Evolutionary conservation across 2,797 vertebrate genomes (phyloP).

Genomic region (Mus minutoides): DNA sequence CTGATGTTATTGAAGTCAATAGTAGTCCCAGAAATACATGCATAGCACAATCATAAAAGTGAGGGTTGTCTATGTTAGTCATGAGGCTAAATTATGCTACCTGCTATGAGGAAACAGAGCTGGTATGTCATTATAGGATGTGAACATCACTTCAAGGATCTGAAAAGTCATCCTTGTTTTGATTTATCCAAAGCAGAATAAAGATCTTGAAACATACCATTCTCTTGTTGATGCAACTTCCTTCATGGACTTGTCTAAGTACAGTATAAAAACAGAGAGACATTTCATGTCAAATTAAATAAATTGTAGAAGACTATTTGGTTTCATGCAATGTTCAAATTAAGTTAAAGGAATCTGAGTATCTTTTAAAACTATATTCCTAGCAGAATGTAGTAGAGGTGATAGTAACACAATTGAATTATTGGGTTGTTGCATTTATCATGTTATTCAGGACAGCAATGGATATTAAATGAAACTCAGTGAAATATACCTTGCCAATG

Average conservation of each 20-base stretch:
- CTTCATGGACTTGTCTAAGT: fast-evolving
- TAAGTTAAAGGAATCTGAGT: background rate
- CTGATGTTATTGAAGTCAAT: background rate
- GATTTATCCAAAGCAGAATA: background rate
- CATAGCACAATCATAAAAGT: background rate
- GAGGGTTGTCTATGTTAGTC: background rate
- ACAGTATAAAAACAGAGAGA: background rate
- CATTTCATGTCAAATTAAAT: constrained; percentile 31
- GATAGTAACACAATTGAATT: background rate
- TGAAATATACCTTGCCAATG: background rate
- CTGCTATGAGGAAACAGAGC: background rate
- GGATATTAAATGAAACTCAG: background rate
- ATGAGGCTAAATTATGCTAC: background rate
- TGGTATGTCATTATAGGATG: background rate
- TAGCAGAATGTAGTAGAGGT: background rate
- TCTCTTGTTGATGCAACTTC: background rate
- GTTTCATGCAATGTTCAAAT: background rate
- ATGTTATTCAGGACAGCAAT: background rate
- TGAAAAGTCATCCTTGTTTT: background rate
- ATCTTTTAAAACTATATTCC: background rate
- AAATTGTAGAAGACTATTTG: constrained; percentile 39
- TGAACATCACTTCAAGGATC: background rate
- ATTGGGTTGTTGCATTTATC: background rate
- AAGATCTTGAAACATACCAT: background rate
- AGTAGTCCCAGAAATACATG: background rate